Evolutionary conservation across 2,113 vertebrate species (phyloP), one percentile per base, ranked within the genome.

Genomic region (Herpetotheres cachinnans): DNA sequence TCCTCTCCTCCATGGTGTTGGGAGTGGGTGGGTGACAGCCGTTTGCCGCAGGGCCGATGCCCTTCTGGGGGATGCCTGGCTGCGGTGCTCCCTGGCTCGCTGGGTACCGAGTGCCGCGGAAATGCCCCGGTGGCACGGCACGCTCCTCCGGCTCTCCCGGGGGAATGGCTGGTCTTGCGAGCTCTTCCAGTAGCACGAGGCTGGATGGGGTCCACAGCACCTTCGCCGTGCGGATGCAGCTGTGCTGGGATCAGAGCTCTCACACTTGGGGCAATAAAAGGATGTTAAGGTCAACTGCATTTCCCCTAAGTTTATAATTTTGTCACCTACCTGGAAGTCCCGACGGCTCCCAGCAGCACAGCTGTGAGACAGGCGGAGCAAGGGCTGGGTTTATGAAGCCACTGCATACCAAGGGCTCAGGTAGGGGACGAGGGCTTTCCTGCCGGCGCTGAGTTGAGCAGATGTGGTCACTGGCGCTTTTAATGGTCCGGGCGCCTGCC

Each of bases 401-500:
- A 30, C 44, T 0, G 2, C 18, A 2, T 12, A 4, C 13, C 1
- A 0, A 32, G 73, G 66, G 49, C 46, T 62, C 0, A 4, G 63
- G 13, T 9, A 12, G 46, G 22, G 56, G 24, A 16, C 0, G 0
- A 59, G 7, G 58, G 9, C 3, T 71, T 46, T 52, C 17, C 69
- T 0, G 1, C 29, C 11, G 42, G 42, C 4, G 7, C 3, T 1
- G 79, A 21, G n/a, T 3, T 1, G 2, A 18, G 52, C 46, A n/a
- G 55, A 24, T 2, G 3, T 7, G 11, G 55, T 3, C 26, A 18
- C 26, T 1, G 3, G 16, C 0, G 3, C 3, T 0, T 34, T 54
- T 24, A 15, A 5, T 2, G 16, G 13, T 6, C 42, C 2, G 0
- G 0, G 25, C 18, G 36, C 47, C 63, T 24, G 29, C 7, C 27